Conservation (phyloP, 1,140 invertebrate species). For the Nebria ingens region DNA sequence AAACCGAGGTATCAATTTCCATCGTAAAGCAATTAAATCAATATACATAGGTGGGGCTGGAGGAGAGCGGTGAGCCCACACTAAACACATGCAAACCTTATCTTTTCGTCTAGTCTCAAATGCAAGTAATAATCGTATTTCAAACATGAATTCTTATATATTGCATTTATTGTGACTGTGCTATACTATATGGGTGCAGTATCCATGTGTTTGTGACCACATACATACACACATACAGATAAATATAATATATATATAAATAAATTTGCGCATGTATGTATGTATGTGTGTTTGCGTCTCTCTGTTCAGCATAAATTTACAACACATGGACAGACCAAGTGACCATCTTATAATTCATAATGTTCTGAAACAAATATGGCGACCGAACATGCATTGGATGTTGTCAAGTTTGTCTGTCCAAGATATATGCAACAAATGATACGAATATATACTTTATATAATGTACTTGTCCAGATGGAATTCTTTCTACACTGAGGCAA, state of each 20-base stretch:
- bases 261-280: neutral
- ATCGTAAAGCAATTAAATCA: neutral
- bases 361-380: conserved; percentile 8
- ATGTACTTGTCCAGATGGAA: too few species aligned
- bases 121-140: neutral
- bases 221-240: neutral
- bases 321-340: neutral
- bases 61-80: too few species aligned
- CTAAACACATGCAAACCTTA: conserved; percentile 1
- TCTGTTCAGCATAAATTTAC: conserved; percentile 4
- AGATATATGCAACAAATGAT: too few species aligned
- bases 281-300: neutral
- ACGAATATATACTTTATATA: too few species aligned
- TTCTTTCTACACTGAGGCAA: too few species aligned
- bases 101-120: conserved; percentile 6
- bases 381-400: neutral
- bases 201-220: neutral
- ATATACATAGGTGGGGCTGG: neutral
- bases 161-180: neutral
- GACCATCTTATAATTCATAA: conserved; percentile 8
- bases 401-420: neutral
- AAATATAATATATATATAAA: neutral
- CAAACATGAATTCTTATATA: neutral
- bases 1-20: neutral
- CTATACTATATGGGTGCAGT: neutral